Conservation (phyloP, 2,888 invertebrate genomes). For the Lamproptera curius region DNA sequence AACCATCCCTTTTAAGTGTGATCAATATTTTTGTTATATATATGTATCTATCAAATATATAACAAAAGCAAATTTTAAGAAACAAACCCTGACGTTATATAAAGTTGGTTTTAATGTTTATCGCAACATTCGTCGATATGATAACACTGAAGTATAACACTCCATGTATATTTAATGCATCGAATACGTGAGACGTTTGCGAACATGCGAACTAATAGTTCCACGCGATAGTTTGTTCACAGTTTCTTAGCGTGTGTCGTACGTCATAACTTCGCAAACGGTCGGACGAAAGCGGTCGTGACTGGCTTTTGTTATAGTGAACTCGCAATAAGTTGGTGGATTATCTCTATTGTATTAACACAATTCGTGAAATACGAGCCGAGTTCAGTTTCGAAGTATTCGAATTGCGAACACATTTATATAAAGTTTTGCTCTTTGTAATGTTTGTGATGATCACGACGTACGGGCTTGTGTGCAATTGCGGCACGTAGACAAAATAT, state of each 20-base stretch:
- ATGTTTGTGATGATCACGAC: too few species aligned
- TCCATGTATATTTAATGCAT: constrained; percentile 18
- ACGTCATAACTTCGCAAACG: constrained; percentile 11
- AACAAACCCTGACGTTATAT: too few species aligned
- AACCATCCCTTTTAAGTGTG: too few species aligned
- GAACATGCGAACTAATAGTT: constrained; percentile 13
- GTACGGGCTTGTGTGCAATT: too few species aligned
- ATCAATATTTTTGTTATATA: too few species aligned
- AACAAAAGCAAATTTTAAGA: too few species aligned
- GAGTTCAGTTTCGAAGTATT: not conserved
- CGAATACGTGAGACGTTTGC: constrained; percentile 12
- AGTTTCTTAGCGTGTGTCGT: constrained; percentile 19
- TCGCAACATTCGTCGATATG: not conserved
- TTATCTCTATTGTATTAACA: constrained; percentile 19
- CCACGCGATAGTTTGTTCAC: constrained; percentile 13
- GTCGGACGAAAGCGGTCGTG: constrained; percentile 16
- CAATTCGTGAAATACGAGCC: constrained; percentile 15
- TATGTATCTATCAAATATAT: too few species aligned
- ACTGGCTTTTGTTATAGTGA: constrained; percentile 17
- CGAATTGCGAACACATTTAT: not conserved
- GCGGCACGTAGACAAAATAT: too few species aligned
- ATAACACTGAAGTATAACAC: constrained; percentile 6
- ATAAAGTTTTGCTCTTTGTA: not conserved
- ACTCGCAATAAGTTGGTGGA: constrained; percentile 6
- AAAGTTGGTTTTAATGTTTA: not conserved